Conservation (phyloP, 1,140 invertebrate species). For the Cryptotermes secundus region DNA sequence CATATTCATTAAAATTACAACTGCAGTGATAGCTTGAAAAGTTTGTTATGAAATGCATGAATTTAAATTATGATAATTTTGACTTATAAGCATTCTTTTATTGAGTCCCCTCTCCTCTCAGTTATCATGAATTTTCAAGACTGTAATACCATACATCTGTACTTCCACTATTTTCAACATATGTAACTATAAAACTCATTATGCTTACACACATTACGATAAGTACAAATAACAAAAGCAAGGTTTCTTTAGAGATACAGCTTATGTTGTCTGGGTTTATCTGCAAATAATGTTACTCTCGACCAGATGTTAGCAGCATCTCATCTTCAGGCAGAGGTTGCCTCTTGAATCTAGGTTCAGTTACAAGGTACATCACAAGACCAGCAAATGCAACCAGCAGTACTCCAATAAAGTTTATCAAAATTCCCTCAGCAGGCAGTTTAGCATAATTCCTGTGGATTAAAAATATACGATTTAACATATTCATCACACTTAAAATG, state of each 20-base stretch:
- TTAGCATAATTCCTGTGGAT: constrained; percentile 50
- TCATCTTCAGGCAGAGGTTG: constrained; percentile 74
- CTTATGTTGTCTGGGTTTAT: not conserved
- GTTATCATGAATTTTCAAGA: no score
- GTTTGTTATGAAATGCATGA: no score
- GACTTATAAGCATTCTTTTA: no score
- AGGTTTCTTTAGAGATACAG: not conserved
- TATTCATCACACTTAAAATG: no score
- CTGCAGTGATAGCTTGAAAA: no score
- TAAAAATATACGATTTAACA: constrained; percentile 22
- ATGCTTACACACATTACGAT: not conserved
- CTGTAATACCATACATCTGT: no score
- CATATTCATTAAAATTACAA: no score
- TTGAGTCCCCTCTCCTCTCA: no score
- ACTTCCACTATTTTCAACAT: no score
- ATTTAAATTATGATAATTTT: no score
- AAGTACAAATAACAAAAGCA: not conserved
- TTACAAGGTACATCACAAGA: constrained; percentile 72
- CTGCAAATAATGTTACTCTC: constrained; percentile 17
- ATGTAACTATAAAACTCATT: no score
- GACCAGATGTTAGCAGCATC: constrained; percentile 51
- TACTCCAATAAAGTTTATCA: constrained; percentile 78
- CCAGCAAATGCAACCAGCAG: constrained; percentile 68
- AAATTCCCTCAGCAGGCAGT: constrained; percentile 61
- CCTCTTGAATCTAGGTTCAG: constrained; percentile 71